Percentiles rank a stretch among this genome's conserved stretches.
Evolutionary conservation across 2,113 vertebrate species (phyloP).

Genomic region (Myotis brandtii): DNA sequence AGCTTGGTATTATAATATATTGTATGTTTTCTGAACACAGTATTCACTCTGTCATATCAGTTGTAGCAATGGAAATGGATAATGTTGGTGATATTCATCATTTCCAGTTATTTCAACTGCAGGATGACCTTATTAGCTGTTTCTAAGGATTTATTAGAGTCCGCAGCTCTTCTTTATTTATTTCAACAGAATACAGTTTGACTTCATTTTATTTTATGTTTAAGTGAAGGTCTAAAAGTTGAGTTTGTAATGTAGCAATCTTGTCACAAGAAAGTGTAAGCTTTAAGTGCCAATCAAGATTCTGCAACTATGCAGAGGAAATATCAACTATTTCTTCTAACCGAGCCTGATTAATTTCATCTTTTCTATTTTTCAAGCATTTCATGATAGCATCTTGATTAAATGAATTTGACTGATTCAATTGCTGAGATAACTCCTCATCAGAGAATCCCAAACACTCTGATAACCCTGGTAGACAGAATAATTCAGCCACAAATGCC

Average conservation of each 20-base stretch:
- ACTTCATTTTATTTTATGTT: slow-evolving; percentile 90
- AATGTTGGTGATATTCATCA: background rate
- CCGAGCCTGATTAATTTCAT: slow-evolving; percentile 90
- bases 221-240: slow-evolving; percentile 93
- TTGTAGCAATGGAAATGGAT: background rate
- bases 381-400: slow-evolving; percentile 87
- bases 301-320: slow-evolving; percentile 91
- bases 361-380: slow-evolving; percentile 90
- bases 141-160: slow-evolving; percentile 92
- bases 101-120: slow-evolving; percentile 91
- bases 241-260: slow-evolving; percentile 94
- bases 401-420: slow-evolving; percentile 85
- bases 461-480: slow-evolving; percentile 89
- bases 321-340: slow-evolving; percentile 90
- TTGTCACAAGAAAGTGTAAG: slow-evolving; percentile 97
- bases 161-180: slow-evolving; percentile 94
- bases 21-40: background rate
- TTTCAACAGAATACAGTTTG: slow-evolving; percentile 91
- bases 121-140: slow-evolving; percentile 96
- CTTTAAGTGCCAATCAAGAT: slow-evolving; percentile 99
- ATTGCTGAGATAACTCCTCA: slow-evolving; percentile 88
- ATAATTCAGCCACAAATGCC: slow-evolving; percentile 91
- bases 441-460: slow-evolving; percentile 89
- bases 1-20: background rate
- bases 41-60: background rate